Evolutionary conservation across 2,797 vertebrate species (phyloP).

Genomic region (Pipistrellus nathusii): DNA sequence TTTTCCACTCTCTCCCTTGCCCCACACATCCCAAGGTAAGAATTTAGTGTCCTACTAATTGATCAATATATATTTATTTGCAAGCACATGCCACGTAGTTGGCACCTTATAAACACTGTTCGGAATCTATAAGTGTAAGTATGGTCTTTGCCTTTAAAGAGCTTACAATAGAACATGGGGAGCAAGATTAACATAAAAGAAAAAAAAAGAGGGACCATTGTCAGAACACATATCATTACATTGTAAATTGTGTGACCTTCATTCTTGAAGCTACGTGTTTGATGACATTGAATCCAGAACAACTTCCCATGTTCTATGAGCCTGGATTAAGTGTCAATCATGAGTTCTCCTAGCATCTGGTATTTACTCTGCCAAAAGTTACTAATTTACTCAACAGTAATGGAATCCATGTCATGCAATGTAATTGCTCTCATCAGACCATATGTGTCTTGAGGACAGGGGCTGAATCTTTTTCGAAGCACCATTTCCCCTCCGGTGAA

Average conservation of each 20-base stretch:
- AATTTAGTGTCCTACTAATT: constrained; percentile 57
- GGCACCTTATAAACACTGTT: background rate
- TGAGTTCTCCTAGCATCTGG: background rate
- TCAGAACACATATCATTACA: background rate
- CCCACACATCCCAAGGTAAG: background rate
- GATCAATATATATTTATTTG: constrained; percentile 23
- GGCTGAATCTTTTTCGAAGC: background rate
- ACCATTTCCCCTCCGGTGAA: accelerated
- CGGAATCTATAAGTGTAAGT: background rate
- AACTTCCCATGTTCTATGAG: background rate
- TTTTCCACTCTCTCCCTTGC: background rate
- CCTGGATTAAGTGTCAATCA: background rate
- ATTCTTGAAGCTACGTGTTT: background rate
- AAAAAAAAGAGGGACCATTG: background rate
- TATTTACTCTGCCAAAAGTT: background rate
- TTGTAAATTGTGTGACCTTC: background rate
- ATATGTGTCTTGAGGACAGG: background rate
- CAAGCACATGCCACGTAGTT: background rate
- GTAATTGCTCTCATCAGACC: background rate
- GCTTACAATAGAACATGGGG: background rate
- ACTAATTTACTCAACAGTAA: background rate
- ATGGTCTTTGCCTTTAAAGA: constrained; percentile 28
- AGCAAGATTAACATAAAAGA: background rate
- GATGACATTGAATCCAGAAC: background rate
- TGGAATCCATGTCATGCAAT: background rate